Conservation (phyloP, 2,797 vertebrate genomes). For the Poeciliopsis presidionis region DNA sequence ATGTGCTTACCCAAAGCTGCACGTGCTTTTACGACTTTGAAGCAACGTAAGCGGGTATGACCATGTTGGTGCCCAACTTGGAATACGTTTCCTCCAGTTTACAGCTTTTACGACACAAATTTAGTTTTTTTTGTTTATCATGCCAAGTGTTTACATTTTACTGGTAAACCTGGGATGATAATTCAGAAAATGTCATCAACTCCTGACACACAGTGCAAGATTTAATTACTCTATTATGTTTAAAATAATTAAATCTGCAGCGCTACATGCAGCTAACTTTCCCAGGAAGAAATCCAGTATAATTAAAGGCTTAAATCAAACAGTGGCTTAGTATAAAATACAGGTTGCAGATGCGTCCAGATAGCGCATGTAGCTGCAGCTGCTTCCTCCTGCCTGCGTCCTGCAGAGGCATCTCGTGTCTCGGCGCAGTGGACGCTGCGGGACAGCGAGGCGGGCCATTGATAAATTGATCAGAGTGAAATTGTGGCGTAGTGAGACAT, state of each 20-base stretch:
- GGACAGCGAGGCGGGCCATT: conserved; percentile 64
- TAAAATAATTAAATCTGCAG: background rate
- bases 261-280: background rate
- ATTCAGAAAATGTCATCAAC: background rate
- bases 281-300: background rate
- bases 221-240: background rate
- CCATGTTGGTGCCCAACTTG: too few species aligned
- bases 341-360: background rate
- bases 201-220: background rate
- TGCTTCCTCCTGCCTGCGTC: background rate
- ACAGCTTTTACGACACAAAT: background rate
- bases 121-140: background rate
- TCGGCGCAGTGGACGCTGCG: conserved; percentile 46
- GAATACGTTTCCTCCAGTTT: background rate
- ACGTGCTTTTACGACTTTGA: background rate
- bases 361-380: background rate
- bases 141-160: background rate
- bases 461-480: conserved; percentile 78
- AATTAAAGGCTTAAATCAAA: background rate
- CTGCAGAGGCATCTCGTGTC: conserved; percentile 51
- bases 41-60: background rate
- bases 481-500: conserved; percentile 73
- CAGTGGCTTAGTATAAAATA: background rate
- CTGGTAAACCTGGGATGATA: background rate
- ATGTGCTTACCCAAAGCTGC: conserved; percentile 33